Evolutionary conservation across 1,140 invertebrate species (phyloP).

Genomic region (Drosophila cardini): DNA sequence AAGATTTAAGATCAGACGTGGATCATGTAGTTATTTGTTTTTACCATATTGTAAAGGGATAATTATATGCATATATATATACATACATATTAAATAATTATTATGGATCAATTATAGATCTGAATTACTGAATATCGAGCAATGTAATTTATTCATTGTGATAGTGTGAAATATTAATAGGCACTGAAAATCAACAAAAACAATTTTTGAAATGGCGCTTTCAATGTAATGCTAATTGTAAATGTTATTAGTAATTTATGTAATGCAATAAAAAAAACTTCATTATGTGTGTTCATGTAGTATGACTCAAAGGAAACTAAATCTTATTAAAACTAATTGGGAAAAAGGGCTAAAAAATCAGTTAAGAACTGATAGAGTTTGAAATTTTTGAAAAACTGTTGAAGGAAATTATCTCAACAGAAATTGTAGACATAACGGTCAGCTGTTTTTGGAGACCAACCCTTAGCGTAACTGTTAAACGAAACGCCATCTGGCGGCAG

Average conservation of each 20-base stretch:
- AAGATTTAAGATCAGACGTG: conserved; percentile 41
- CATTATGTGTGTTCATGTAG: conserved; percentile 72
- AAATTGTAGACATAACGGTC: conserved; percentile 19
- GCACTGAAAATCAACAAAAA: conserved; percentile 64
- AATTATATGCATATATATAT: conserved; percentile 36
- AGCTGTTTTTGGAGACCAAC: conserved; percentile 44
- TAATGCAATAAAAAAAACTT: conserved; percentile 66
- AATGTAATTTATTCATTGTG: conserved; percentile 79
- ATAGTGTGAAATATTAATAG: conserved; percentile 56
- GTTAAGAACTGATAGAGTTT: conserved; percentile 9
- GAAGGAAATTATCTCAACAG: neutral
- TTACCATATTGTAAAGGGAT: conserved; percentile 53
- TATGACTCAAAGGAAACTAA: conserved; percentile 45
- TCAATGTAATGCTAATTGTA: conserved; percentile 75
- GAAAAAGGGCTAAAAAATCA: too few species aligned
- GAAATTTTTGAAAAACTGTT: conserved; percentile 5
- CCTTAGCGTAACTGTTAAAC: conserved; percentile 45
- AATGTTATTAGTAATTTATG: conserved; percentile 73
- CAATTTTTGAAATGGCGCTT: conserved; percentile 61
- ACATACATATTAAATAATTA: conserved; percentile 33
- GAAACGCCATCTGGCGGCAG: conserved; percentile 50
- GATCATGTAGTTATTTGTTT: conserved; percentile 67
- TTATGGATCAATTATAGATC: conserved; percentile 29
- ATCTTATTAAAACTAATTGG: neutral
- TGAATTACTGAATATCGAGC: conserved; percentile 47